These are phyloP conservation scores for Eupithecia tripunctaria DNA, from an alignment of 2,888 invertebrate species.

Conservation along the genomic window DNA sequence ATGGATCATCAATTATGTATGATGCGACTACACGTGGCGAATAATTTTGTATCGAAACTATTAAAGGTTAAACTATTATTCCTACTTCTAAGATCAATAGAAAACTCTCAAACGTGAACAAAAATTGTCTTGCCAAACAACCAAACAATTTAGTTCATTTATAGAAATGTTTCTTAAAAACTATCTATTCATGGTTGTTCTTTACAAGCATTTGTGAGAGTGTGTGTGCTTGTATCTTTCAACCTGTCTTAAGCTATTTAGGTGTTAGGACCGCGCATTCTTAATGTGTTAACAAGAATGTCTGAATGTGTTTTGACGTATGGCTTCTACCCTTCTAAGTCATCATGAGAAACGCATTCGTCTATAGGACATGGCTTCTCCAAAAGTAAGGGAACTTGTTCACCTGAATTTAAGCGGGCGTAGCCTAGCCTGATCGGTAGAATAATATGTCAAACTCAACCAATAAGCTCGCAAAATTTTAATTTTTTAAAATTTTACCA, in stretches of 20 bases:
- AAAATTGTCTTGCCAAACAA: conserved; percentile 44
- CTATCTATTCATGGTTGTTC: conserved; percentile 12
- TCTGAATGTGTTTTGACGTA: conserved; percentile 1
- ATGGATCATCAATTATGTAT: no score
- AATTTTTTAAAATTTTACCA: no score
- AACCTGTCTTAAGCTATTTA: conserved; percentile 16
- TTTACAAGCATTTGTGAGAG: conserved; percentile 19
- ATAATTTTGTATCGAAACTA: not conserved
- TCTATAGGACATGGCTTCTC: not conserved
- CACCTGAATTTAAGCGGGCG: not conserved
- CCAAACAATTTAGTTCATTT: conserved; percentile 23
- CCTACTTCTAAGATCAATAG: not conserved
- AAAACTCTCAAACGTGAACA: not conserved
- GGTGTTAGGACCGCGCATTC: conserved; percentile 19
- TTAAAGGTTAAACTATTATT: no score
- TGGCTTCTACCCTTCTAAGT: not conserved
- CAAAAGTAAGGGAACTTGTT: not conserved
- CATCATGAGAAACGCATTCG: not conserved
- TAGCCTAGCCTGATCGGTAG: not conserved
- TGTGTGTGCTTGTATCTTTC: conserved; percentile 11
- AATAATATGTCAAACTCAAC: not conserved
- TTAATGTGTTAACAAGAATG: conserved; percentile 11
- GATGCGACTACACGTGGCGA: not conserved
- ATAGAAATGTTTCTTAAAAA: conserved; percentile 12
- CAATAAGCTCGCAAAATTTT: no score